These are phyloP conservation scores for Chaetodon auriga DNA, from an alignment of 2,113 vertebrate genomes.

Conservation along the genomic window DNA sequence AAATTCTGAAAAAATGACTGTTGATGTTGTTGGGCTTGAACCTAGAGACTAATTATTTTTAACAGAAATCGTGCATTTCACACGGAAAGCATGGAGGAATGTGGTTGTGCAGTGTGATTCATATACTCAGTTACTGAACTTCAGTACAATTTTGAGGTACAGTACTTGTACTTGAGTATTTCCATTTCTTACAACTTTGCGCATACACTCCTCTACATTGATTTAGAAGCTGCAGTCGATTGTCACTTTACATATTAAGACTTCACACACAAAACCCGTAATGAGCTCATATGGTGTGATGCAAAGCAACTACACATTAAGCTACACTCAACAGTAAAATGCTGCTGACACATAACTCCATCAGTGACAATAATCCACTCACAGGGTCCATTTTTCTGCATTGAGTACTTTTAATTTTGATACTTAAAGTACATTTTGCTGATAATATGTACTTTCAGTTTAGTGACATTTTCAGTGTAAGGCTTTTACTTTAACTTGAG, in stretches of 20 bases:
- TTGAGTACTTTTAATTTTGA: background rate
- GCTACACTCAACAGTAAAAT: background rate
- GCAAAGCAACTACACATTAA: background rate
- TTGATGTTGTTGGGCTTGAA: background rate
- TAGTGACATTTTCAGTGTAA: too few relatives aligned
- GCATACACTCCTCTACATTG: background rate
- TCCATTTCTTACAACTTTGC: background rate
- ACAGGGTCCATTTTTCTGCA: too few relatives aligned
- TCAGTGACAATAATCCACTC: background rate
- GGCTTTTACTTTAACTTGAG: background rate
- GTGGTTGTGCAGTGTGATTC: background rate
- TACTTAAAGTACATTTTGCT: background rate
- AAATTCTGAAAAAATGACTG: background rate
- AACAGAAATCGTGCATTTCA: background rate
- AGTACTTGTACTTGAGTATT: background rate
- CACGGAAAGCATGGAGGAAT: background rate
- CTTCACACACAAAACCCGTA: background rate
- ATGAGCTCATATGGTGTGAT: background rate
- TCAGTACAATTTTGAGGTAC: too few relatives aligned
- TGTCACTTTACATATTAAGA: background rate
- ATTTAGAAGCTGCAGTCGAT: background rate
- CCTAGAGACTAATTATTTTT: background rate
- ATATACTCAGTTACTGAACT: background rate
- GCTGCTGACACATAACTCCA: background rate
- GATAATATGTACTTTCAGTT: too few relatives aligned